Conservation (phyloP, 2,797 vertebrate genomes). For the Pantherophis alleghaniensis region DNA sequence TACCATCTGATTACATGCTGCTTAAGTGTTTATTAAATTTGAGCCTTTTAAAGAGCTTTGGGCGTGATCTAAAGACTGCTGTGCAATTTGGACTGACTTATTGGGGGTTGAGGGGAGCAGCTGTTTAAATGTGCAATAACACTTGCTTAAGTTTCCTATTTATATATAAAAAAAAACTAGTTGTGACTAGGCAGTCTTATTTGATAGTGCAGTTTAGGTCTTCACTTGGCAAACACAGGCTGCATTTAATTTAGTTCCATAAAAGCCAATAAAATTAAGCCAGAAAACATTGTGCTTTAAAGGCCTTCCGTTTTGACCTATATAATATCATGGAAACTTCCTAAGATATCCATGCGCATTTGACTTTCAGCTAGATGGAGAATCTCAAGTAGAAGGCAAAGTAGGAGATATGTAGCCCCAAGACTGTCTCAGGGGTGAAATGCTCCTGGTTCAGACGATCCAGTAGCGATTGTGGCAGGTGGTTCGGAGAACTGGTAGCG, state of each 20-base stretch:
- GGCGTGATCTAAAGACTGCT: background rate
- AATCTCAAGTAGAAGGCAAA: background rate
- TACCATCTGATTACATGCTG: background rate
- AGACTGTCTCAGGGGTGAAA: background rate
- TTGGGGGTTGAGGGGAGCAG: background rate
- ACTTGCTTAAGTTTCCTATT: background rate
- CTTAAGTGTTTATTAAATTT: conserved; percentile 18
- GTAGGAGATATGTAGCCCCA: background rate
- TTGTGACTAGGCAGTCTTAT: background rate
- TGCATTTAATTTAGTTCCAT: background rate
- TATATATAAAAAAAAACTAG: background rate
- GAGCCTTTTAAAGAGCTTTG: conserved; percentile 12
- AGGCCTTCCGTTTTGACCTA: background rate
- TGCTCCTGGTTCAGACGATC: too few relatives aligned
- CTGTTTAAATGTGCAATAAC: background rate
- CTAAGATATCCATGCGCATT: background rate
- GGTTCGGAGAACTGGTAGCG: too few relatives aligned
- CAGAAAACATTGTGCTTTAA: background rate
- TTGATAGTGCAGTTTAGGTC: too few relatives aligned
- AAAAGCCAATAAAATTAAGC: background rate
- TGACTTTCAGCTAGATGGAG: background rate
- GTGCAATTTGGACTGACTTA: background rate
- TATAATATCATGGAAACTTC: background rate
- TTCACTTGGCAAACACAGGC: background rate
- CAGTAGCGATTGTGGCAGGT: too few relatives aligned